Conservation (phyloP, 2,888 invertebrate genomes). For the Xestia sexstrigata region DNA sequence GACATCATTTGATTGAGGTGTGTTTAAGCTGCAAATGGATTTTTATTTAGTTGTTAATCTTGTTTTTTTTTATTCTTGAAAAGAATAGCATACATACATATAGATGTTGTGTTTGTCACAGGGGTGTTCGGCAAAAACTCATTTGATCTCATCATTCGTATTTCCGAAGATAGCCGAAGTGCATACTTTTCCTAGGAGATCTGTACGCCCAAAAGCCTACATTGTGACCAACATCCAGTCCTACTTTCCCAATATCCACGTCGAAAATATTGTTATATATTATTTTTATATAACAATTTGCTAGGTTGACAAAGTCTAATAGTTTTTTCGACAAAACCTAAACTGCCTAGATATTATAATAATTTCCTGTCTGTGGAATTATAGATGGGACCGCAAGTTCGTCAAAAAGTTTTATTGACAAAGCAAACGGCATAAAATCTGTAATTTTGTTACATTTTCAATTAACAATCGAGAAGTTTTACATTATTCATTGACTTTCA, state of each 20-base stretch:
- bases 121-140: not conserved
- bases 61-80: not conserved
- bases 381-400: constrained; percentile 33
- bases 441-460: constrained; percentile 52
- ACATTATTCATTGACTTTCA: constrained; percentile 57
- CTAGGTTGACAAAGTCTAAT: constrained; percentile 2
- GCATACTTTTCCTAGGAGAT: not conserved
- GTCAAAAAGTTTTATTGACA: constrained; percentile 46
- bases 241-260: not conserved
- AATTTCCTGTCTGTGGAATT: constrained; percentile 10
- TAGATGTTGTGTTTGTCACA: not conserved
- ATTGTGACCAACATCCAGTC: not conserved
- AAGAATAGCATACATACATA: not conserved
- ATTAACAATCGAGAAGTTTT: constrained; percentile 47
- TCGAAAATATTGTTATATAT: too few relatives aligned
- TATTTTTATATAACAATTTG: not conserved
- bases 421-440: constrained; percentile 26
- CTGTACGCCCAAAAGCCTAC: not conserved
- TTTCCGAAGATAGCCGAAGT: not conserved
- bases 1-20: constrained; percentile 38
- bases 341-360: not conserved
- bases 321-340: not conserved
- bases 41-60: constrained; percentile 29
- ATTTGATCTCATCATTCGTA: not conserved
- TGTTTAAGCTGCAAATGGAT: constrained; percentile 16